Percentiles rank a stretch among this genome's conserved stretches.
Evolutionary conservation across 2,797 vertebrate genomes (phyloP).

Genomic region (Thaleichthys pacificus): DNA sequence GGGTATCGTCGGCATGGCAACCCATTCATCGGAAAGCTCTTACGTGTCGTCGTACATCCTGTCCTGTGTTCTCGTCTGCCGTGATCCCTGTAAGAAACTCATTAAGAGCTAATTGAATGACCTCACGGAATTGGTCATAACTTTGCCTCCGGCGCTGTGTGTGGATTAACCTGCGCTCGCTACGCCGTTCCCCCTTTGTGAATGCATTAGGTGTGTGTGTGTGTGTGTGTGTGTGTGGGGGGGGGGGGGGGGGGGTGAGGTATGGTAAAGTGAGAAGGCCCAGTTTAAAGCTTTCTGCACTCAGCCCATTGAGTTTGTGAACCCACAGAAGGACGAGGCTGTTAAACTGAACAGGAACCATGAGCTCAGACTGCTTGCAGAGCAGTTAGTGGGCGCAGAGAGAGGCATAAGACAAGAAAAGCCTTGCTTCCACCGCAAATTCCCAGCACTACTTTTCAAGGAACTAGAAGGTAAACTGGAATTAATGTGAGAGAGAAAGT

Average conservation of each 20-base stretch:
- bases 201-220: constrained; percentile 27
- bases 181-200: constrained; percentile 17
- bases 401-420: no score
- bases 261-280: no score
- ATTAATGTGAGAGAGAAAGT: neutral
- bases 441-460: no score
- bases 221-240: neutral
- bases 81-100: constrained; percentile 42
- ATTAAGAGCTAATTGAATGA: constrained; percentile 49
- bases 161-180: constrained; percentile 9
- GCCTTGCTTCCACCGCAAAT: no score
- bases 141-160: neutral
- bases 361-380: no score
- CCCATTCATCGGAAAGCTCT: constrained; percentile 5
- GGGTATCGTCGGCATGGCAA: constrained; percentile 61
- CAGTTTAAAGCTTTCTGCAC: no score
- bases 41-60: constrained; percentile 26
- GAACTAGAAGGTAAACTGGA: no score
- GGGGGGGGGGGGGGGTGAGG: neutral
- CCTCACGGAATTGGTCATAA: constrained; percentile 27
- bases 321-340: no score
- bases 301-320: no score
- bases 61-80: neutral
- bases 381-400: no score
- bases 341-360: no score